phyloP scores from a whole-genome alignment of 2,113 vertebrate species.

The Aptenodytes forsteri region DNA sequence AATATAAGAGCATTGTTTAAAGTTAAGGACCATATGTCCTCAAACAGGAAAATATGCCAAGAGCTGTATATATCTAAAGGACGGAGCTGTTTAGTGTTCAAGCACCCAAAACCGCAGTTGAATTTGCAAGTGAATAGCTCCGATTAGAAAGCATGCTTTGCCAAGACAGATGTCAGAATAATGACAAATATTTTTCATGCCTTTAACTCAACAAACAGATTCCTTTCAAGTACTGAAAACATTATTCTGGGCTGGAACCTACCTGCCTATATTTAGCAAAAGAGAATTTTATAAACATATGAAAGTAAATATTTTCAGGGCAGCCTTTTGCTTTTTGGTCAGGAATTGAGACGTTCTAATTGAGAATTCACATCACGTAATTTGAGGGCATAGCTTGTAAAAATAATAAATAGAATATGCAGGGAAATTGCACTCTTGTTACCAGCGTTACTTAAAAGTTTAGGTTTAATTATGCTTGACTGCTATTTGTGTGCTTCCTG shows the following conservation, averaged over 20 bases:
- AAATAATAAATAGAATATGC: neutral
- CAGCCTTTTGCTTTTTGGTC: neutral
- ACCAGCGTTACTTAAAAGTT: neutral
- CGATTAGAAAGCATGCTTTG: neutral
- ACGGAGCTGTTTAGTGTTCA: neutral
- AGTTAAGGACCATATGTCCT: neutral
- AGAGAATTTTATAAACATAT: neutral
- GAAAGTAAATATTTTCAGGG: neutral
- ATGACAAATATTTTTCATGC: neutral
- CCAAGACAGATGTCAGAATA: neutral
- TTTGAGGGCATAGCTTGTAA: neutral
- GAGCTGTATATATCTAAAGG: neutral
- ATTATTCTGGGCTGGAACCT: neutral
- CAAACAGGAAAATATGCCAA: neutral
- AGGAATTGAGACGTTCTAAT: neutral
- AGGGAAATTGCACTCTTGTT: neutral
- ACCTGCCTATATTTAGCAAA: conserved; percentile 27
- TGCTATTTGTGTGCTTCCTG: conserved; percentile 13
- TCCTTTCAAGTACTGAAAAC: neutral
- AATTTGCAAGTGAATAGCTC: neutral
- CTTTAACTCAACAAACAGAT: neutral
- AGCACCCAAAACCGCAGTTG: neutral
- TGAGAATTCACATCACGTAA: neutral
- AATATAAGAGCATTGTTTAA: neutral
- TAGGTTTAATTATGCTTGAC: neutral